A percentile compares a stretch with the other conserved stretches of the same genome.
These are phyloP conservation scores for Eugnorisma glareosa DNA, from an alignment of 2,888 invertebrate genomes.

Conservation along the genomic window DNA sequence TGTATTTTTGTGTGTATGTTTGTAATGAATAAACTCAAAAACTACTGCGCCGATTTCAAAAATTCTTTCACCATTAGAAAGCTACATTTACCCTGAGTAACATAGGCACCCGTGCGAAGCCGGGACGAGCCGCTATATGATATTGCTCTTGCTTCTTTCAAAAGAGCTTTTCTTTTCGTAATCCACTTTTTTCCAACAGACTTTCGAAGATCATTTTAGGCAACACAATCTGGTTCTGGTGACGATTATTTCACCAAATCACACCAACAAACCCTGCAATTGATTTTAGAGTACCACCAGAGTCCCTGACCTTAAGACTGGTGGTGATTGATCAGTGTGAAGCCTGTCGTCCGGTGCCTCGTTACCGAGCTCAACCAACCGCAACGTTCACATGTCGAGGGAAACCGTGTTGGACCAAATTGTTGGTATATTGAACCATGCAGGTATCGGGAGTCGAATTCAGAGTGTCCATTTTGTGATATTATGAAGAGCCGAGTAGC, in stretches of 20 bases:
- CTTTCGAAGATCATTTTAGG: background rate
- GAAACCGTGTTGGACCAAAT: constrained; percentile 63
- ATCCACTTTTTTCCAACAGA: background rate
- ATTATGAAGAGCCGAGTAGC: background rate
- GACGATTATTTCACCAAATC: background rate
- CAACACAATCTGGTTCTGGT: background rate
- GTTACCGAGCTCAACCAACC: constrained; percentile 67
- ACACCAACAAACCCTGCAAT: constrained; percentile 5
- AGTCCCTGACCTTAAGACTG: constrained; percentile 58
- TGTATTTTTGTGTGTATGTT: no score
- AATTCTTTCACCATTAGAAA: no score
- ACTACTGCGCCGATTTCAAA: no score
- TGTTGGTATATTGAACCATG: constrained; percentile 59
- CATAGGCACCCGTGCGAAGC: no score
- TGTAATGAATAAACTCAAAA: no score
- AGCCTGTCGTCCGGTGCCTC: constrained; percentile 55
- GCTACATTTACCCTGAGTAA: no score
- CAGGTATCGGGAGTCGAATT: constrained; percentile 30
- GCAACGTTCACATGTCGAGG: constrained; percentile 61
- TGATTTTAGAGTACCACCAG: constrained; percentile 42
- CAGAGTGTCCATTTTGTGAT: background rate
- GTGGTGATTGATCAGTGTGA: constrained; percentile 60
- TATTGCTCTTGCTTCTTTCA: background rate
- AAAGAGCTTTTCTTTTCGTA: background rate
- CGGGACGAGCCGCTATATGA: no score